Conservation (phyloP, 2,888 invertebrate genomes). For the Agrochola circellaris region DNA sequence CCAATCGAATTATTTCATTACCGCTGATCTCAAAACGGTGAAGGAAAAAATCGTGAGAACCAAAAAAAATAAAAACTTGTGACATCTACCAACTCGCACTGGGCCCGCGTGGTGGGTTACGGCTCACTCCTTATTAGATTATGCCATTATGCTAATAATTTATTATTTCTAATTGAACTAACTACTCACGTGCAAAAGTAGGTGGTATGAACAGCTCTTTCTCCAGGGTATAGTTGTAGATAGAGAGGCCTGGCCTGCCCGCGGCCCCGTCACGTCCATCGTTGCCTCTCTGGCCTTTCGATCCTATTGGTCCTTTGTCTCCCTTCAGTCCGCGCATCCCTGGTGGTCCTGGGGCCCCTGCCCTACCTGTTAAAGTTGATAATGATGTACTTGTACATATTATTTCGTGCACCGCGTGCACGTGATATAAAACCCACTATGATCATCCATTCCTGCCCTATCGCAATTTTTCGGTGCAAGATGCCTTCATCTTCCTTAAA, state of each 20-base stretch:
- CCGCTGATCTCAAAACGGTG: no score
- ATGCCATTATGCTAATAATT: neutral
- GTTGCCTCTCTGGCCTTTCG: slow-evolving; percentile 93
- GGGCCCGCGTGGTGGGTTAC: no score
- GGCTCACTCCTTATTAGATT: no score
- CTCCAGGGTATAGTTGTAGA: slow-evolving; percentile 93
- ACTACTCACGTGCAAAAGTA: slow-evolving; percentile 92
- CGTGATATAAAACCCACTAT: neutral
- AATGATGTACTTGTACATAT: neutral
- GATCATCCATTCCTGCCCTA: neutral
- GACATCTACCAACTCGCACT: no score
- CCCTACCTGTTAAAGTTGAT: slow-evolving; percentile 88
- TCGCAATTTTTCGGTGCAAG: neutral
- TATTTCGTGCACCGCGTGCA: neutral
- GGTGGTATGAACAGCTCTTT: slow-evolving; percentile 95
- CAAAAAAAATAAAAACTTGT: no score
- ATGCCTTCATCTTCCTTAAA: neutral
- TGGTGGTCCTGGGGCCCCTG: slow-evolving; percentile 92
- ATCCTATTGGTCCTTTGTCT: slow-evolving; percentile 92
- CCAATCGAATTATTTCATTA: no score
- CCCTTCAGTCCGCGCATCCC: slow-evolving; percentile 95
- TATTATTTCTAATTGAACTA: neutral
- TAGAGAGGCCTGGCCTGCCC: slow-evolving; percentile 95
- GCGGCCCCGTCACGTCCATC: slow-evolving; percentile 94
- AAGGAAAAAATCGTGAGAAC: no score